Percentiles rank a stretch among this genome's conserved stretches.
phyloP scores from a whole-genome alignment of 2,113 vertebrate genomes.

The Maccullochella peelii region DNA sequence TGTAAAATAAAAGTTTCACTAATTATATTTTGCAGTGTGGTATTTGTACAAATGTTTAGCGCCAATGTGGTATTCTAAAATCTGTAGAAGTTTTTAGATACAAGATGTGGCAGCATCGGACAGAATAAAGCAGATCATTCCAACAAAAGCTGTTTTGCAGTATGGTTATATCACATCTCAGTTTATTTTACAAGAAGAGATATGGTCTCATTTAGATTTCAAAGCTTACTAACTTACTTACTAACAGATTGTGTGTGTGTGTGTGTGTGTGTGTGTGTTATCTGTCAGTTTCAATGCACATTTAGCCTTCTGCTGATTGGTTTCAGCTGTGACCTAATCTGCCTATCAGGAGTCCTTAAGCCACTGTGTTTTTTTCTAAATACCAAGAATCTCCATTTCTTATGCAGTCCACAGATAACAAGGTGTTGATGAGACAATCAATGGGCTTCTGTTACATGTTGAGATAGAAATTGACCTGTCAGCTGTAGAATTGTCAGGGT shows the following conservation, averaged over 20 bases:
- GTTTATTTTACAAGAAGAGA: not conserved
- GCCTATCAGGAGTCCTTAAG: not conserved
- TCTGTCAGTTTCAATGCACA: not conserved
- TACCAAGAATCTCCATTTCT: slow-evolving; percentile 39
- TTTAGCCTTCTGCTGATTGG: slow-evolving; percentile 17
- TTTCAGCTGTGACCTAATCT: slow-evolving; percentile 23
- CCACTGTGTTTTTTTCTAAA: slow-evolving; percentile 12
- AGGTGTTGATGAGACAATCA: slow-evolving; percentile 56
- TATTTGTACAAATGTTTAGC: no score
- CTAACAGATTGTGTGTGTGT: not conserved
- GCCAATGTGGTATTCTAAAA: no score
- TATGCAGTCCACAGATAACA: slow-evolving; percentile 18
- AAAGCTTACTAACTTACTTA: not conserved
- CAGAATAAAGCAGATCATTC: no score
- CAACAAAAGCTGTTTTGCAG: no score
- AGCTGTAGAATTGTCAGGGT: slow-evolving; percentile 13
- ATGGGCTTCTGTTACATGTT: slow-evolving; percentile 5
- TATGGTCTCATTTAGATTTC: not conserved
- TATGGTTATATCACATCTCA: not conserved
- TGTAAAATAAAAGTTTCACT: no score
- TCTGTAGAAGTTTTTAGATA: no score
- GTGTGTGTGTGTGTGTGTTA: slow-evolving; percentile 10
- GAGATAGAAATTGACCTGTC: slow-evolving; percentile 20
- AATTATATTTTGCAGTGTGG: no score
- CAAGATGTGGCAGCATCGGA: no score